These are phyloP conservation scores for Crossocerus cetratus DNA, from an alignment of 2,888 invertebrate genomes.

Conservation along the genomic window DNA sequence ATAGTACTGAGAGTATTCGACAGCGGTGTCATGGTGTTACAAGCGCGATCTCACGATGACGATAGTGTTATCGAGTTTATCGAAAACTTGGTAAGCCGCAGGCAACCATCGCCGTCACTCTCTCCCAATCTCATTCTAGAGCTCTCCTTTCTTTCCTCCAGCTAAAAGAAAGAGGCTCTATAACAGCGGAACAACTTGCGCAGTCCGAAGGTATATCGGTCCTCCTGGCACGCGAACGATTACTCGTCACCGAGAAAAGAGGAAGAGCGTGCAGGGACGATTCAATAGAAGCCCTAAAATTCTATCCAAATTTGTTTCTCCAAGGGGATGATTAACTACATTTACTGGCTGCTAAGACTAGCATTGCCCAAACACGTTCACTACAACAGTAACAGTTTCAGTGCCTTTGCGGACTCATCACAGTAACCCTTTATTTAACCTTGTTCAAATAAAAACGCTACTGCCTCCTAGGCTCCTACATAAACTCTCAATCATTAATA, in stretches of 20 bases:
- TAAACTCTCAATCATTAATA: too few relatives aligned
- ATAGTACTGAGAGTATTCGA: conserved; percentile 91
- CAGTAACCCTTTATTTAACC: too few relatives aligned
- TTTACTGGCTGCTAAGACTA: conserved; percentile 1
- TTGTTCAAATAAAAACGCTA: too few relatives aligned
- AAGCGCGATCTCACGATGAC: conserved; percentile 87
- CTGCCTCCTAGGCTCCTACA: too few relatives aligned
- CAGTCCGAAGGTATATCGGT: conserved; percentile 90
- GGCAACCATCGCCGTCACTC: too few relatives aligned
- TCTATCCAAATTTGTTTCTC: conserved; percentile 94
- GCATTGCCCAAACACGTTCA: too few relatives aligned
- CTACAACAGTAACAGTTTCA: too few relatives aligned
- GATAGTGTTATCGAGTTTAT: conserved; percentile 84
- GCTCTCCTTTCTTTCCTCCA: conserved; percentile 63
- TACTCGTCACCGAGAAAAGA: conserved; percentile 90
- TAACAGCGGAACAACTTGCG: conserved; percentile 93
- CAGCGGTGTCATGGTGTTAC: conserved; percentile 97
- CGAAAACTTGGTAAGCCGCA: conserved; percentile 81
- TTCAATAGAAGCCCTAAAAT: conserved; percentile 94
- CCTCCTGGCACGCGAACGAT: conserved; percentile 92
- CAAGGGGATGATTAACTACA: conserved; percentile 63
- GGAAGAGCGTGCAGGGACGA: conserved; percentile 96
- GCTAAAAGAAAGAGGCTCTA: conserved; percentile 83
- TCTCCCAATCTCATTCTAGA: too few relatives aligned
- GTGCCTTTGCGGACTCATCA: too few relatives aligned